phyloP scores from a whole-genome alignment of 1,140 invertebrate genomes.

The Lordiphosa stackelbergi region DNA sequence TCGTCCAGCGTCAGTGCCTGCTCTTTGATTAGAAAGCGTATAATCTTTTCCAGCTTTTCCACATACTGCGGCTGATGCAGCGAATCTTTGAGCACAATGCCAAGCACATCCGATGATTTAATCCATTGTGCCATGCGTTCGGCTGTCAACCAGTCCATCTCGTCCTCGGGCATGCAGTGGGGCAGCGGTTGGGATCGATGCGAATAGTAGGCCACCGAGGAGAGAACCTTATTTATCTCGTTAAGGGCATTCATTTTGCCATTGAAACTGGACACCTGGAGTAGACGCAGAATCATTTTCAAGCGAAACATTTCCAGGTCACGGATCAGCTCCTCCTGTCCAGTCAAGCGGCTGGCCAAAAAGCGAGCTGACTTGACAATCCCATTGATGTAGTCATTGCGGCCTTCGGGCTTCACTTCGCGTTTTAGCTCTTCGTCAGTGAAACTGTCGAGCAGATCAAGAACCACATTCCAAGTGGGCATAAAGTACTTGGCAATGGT shows the following conservation, averaged over 20 bases:
- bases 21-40: conserved; percentile 97
- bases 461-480: conserved; percentile 95
- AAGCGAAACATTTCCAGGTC: conserved; percentile 96
- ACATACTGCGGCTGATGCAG: conserved; percentile 98
- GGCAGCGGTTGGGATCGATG: conserved; percentile 81
- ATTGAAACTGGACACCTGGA: conserved; percentile 98
- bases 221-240: conserved; percentile 98
- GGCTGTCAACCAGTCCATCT: conserved; percentile 96
- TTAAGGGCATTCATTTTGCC: conserved; percentile 99
- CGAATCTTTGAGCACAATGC: conserved; percentile 96
- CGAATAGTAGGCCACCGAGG: conserved; percentile 92
- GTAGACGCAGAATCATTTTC: conserved; percentile 95
- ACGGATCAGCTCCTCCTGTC: conserved; percentile 90
- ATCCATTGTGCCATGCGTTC: conserved; percentile 98
- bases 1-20: conserved; percentile 93
- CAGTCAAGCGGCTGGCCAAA: conserved; percentile 87
- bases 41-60: conserved; percentile 97
- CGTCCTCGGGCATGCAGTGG: conserved; percentile 79
- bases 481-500: conserved; percentile 95
- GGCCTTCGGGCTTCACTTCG: conserved; percentile 96
- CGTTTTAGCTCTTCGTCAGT: conserved; percentile 98
- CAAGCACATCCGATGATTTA: conserved; percentile 95
- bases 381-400: conserved; percentile 93
- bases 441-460: conserved; percentile 93
- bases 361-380: conserved; percentile 94